These are phyloP conservation scores for Agrypnus murinus DNA, from an alignment of 2,888 invertebrate species.

Conservation along the genomic window DNA sequence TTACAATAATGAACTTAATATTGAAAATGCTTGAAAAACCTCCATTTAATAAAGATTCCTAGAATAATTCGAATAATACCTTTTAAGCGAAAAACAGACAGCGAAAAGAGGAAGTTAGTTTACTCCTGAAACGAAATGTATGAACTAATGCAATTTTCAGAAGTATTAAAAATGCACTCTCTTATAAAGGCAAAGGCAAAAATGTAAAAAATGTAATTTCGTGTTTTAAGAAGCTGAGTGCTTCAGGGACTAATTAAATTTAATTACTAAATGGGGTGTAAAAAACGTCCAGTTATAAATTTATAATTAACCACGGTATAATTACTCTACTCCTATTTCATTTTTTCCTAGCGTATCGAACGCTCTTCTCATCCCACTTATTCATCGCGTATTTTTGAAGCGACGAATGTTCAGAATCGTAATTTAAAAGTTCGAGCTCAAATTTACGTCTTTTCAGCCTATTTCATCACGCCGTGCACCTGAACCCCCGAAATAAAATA, in stretches of 20 bases:
- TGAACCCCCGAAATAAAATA: constrained; percentile 59
- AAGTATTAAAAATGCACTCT: constrained; percentile 39
- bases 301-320: constrained; percentile 57
- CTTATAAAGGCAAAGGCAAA: constrained; percentile 28
- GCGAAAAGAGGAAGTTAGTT: too few species aligned
- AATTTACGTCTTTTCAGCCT: constrained; percentile 53
- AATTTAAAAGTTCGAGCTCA: constrained; percentile 55
- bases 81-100: too few species aligned
- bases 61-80: too few species aligned
- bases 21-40: too few species aligned
- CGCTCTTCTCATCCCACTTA: neutral
- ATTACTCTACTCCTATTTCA: constrained; percentile 43
- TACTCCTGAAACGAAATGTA: too few species aligned
- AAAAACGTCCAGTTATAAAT: constrained; percentile 62
- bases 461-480: constrained; percentile 56
- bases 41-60: too few species aligned
- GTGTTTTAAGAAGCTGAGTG: constrained; percentile 55
- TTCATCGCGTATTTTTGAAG: constrained; percentile 1
- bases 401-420: constrained; percentile 48
- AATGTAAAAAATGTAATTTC: constrained; percentile 55
- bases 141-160: constrained; percentile 44
- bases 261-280: constrained; percentile 65
- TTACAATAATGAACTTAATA: too few species aligned
- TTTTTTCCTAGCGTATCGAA: constrained; percentile 36
- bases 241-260: constrained; percentile 65